Base-by-base conservation (phyloP, 1,140 invertebrate genomes). In the Drosophila arawakana region DNA sequence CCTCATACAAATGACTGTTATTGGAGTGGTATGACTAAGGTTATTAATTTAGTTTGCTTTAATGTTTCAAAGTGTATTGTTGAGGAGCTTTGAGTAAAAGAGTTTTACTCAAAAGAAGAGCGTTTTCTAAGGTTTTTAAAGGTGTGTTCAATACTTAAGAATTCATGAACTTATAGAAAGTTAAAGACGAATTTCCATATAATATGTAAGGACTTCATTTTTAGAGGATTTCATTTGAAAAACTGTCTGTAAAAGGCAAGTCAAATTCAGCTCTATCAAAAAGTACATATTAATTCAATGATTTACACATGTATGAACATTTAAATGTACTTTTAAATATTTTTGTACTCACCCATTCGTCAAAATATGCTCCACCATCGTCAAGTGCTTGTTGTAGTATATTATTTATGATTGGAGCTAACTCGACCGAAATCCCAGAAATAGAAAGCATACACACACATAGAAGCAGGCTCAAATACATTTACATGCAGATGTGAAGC, bases 351-450 rank as follows among this genome's bases (percentile, higher is more conserved):
- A 37, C 47, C 30, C 43, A 57, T 46, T n/a, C 52, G 35, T 7
- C 52, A n/a, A n/a, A 0, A 46, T 44, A 46, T 34, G 30, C 21
- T 68, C 49, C 50, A 18, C 50, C 46, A 49, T 43, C 57, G 37
- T 52, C 55, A 50, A 47, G 47, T 52, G 9, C 25, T 54, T 10
- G 37, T 25, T 34, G 34, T 50, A 21, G 37, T 68, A 35, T 69
- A 60, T 69, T 60, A 69, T 69, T 69, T 69, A 62, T 70, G 58
- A 43, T 69, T 41, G 39, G 10, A 15, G 13, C n/a, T 46, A 68
- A 57, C 54, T 59, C 39, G 35, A 13, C 7, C 54, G 37, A 67
- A 30, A 58, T 67, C 65, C 54, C 65, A 50, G 35, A 57, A 58
- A 57, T 43, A 25, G 34, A 58, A 49, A 49, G 18, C 15, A 15